These are phyloP conservation scores for Gastrophysa polygoni DNA, from an alignment of 2,888 invertebrate genomes.

Conservation along the genomic window DNA sequence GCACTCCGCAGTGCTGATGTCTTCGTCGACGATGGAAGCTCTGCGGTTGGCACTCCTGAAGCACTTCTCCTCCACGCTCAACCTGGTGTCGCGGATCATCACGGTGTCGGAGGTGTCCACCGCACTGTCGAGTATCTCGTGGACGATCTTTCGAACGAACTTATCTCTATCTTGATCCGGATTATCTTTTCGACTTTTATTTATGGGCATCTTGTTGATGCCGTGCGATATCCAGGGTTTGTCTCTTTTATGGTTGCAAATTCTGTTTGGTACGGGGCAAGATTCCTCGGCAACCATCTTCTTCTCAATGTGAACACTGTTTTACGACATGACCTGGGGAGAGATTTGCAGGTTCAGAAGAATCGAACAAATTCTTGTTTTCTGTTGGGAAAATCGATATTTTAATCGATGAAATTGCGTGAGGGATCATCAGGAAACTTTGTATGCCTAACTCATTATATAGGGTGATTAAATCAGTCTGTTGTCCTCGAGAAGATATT, in stretches of 20 bases:
- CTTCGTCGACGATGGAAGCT: slow-evolving; percentile 41
- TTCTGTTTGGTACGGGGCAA: slow-evolving; percentile 27
- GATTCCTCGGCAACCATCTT: slow-evolving; percentile 40
- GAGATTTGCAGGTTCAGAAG: neutral
- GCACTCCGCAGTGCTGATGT: slow-evolving; percentile 32
- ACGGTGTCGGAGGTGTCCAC: slow-evolving; percentile 33
- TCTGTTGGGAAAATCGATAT: too few species aligned
- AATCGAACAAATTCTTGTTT: too few species aligned
- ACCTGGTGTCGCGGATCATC: slow-evolving; percentile 37
- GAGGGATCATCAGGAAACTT: too few species aligned
- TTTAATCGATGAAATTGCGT: too few species aligned
- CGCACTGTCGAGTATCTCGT: slow-evolving; percentile 41
- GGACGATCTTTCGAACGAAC: slow-evolving; percentile 35
- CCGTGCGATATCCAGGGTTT: slow-evolving; percentile 36
- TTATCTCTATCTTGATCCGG: slow-evolving; percentile 19
- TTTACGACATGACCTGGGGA: neutral
- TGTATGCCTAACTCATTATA: too few species aligned
- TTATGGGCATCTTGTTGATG: slow-evolving; percentile 36
- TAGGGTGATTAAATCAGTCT: too few species aligned
- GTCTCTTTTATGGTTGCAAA: slow-evolving; percentile 28
- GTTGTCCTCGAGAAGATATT: too few species aligned
- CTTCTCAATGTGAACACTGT: neutral
- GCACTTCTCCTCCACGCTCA: slow-evolving; percentile 36
- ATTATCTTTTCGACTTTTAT: slow-evolving; percentile 25
- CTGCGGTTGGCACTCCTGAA: slow-evolving; percentile 34